Conservation (phyloP, 2,888 invertebrate species). For the Nephrotoma appendiculata region DNA sequence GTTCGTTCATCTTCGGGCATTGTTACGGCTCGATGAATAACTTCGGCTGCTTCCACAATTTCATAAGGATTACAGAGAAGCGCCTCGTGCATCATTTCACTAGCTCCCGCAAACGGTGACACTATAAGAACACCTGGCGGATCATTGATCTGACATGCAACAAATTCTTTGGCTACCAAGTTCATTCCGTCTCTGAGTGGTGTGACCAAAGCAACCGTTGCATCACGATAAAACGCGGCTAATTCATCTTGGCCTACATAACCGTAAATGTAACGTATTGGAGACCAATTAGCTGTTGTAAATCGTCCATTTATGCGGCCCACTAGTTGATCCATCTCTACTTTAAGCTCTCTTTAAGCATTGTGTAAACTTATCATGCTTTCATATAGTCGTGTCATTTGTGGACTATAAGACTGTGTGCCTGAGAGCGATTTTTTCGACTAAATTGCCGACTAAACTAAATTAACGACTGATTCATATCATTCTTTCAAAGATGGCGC, state of each 20-base stretch:
- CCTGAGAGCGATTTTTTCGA: no score
- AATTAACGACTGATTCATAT: no score
- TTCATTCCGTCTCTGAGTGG: conserved; percentile 86
- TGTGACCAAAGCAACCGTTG: conserved; percentile 75
- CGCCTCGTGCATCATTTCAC: conserved; percentile 89
- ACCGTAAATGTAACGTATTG: conserved; percentile 73
- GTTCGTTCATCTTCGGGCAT: conserved; percentile 84
- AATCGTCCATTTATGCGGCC: conserved; percentile 75
- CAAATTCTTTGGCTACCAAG: conserved; percentile 83
- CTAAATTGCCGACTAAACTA: no score
- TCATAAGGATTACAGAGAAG: conserved; percentile 82
- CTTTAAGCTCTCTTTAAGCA: conserved; percentile 79
- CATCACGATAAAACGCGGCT: conserved; percentile 74
- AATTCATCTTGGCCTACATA: conserved; percentile 75
- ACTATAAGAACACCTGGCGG: conserved; percentile 77
- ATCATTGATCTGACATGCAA: conserved; percentile 78
- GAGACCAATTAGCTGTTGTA: conserved; percentile 85
- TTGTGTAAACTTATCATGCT: no score
- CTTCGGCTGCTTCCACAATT: conserved; percentile 72
- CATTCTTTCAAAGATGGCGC: no score
- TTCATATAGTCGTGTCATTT: no score
- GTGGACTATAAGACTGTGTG: no score
- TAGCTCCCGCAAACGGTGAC: conserved; percentile 84
- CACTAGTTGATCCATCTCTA: conserved; percentile 80
- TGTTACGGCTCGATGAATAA: conserved; percentile 70